phyloP scores from a whole-genome alignment of 2,888 invertebrate species.

The Limnephilus marmoratus region DNA sequence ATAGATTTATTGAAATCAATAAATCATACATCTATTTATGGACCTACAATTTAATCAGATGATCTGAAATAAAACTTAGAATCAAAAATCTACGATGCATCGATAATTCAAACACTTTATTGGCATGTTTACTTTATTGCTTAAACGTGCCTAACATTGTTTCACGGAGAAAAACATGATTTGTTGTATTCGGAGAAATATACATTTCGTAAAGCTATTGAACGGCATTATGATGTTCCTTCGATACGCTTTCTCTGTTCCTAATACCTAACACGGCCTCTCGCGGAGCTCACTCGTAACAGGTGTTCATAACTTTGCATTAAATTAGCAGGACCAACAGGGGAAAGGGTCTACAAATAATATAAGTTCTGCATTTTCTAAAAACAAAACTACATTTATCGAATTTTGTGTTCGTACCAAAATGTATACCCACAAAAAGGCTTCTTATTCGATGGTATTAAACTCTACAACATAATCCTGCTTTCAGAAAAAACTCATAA shows the following conservation, averaged over 20 bases:
- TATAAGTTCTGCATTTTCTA: too few relatives aligned
- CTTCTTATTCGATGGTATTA: too few relatives aligned
- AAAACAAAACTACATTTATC: too few relatives aligned
- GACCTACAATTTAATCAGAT: neutral
- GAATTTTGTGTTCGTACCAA: too few relatives aligned
- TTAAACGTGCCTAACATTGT: slow-evolving; percentile 3
- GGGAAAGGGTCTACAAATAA: neutral
- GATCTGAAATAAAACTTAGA: neutral
- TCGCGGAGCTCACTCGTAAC: neutral
- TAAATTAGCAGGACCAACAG: slow-evolving; percentile 9
- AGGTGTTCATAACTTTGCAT: slow-evolving; percentile 32
- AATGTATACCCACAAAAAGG: too few relatives aligned
- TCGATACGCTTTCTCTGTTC: slow-evolving; percentile 29
- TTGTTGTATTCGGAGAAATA: neutral
- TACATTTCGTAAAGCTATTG: slow-evolving; percentile 17
- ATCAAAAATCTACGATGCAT: neutral
- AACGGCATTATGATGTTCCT: neutral
- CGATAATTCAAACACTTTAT: neutral
- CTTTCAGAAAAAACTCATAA: too few relatives aligned
- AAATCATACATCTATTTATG: neutral
- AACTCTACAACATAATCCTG: too few relatives aligned
- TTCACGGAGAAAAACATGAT: neutral
- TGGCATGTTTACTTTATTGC: neutral
- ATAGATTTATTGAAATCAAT: neutral
- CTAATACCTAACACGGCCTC: neutral